Evolutionary conservation across 2,113 vertebrate species (phyloP), one percentile per base, ranked within the genome.

Genomic region (Phylloscopus whistleri): DNA sequence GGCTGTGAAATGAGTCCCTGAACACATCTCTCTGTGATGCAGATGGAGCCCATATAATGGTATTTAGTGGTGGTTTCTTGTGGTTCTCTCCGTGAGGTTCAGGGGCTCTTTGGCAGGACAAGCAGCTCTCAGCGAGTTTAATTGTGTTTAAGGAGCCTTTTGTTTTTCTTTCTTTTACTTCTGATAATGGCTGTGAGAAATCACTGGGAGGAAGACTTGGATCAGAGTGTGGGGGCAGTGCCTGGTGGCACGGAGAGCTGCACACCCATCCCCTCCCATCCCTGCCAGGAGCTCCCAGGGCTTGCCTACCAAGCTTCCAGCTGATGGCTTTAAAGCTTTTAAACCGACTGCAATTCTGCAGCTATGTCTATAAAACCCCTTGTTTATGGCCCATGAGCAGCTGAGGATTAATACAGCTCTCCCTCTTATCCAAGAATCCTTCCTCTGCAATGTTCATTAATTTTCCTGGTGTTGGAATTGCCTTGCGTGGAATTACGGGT

Each of bases 391-490:
- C 87, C 67, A 23, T 73, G 82, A 89, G 85, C 28, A 86, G 68
- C 59, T 37, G 66, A 56, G 91, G 77, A 87, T 79, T 80, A 94
- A 70, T 63, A 26, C 7, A 75, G 72, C 48, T 96, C 35, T 79
- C 59, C 53, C 10, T 84, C 56, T 90, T 84, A 67, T 92, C 84
- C 88, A 82, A 85, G 80, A 93, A 64, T 69, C 95, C 41, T 89
- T 89, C 37, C 64, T 88, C 86, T 93, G 68, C 62, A 75, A 26
- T 78, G 69, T 77, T 79, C 80, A 88, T 90, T 92, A 31, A 67
- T 95, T 96, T 96, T 87, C 69, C 76, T 79, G 68, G 23, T 58
- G 46, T 69, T 90, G 74, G 72, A 95, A 85, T 74, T 59, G 74
- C 64, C 64, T 92, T 85, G 31, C 58, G 19, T 76, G 64, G 48